These are phyloP conservation scores for Craseonycteris thonglongyai DNA, from an alignment of 2,113 vertebrate species.

Conservation along the genomic window DNA sequence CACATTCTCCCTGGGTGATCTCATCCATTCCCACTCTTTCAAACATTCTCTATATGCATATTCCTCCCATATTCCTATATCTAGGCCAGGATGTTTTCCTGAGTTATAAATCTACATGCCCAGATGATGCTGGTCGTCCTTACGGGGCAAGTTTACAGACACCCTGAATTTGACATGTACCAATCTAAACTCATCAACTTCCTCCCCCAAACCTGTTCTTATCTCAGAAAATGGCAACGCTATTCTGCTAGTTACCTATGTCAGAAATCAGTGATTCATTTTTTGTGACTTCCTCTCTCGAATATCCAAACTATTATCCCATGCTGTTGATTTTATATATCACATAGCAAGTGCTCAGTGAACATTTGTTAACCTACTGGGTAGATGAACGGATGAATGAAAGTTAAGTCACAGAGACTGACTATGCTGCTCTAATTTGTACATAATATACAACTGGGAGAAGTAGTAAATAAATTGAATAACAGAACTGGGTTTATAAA, in stretches of 20 bases:
- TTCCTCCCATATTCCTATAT: not conserved
- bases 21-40: not conserved
- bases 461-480: not conserved
- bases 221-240: not conserved
- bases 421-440: not conserved
- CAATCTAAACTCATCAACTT: not conserved
- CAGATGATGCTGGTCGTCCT: not conserved
- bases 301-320: too few relatives aligned
- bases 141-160: not conserved
- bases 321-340: too few relatives aligned
- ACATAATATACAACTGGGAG: not conserved
- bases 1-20: not conserved
- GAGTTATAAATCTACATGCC: not conserved
- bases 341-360: not conserved
- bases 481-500: not conserved
- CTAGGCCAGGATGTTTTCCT: not conserved
- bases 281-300: not conserved
- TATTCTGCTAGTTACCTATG: not conserved
- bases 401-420: not conserved
- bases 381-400: not conserved
- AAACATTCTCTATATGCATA: not conserved
- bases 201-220: not conserved
- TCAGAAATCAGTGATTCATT: not conserved
- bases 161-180: not conserved
- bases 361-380: not conserved